phyloP scores from a whole-genome alignment of 2,797 vertebrate species.

The Smutsia temminckii region DNA sequence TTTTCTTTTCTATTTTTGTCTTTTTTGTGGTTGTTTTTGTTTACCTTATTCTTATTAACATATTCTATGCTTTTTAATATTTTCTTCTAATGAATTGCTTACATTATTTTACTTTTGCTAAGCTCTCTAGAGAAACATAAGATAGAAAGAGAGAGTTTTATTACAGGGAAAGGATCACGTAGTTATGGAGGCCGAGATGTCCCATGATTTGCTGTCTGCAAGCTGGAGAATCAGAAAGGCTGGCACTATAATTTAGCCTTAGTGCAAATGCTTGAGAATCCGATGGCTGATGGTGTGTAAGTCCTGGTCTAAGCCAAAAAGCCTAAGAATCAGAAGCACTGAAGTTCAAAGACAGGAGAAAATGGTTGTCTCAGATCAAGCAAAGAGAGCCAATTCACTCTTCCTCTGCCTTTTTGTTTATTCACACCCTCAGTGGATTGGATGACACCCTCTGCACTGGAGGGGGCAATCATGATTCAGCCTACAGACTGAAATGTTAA shows the following conservation, averaged over 20 bases:
- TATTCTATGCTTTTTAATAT: not conserved
- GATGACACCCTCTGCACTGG: not conserved
- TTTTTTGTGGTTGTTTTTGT: not conserved
- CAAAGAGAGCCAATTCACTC: not conserved
- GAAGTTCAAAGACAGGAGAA: not conserved
- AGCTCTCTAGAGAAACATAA: not conserved
- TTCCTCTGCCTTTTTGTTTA: not conserved
- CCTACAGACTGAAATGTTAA: not conserved
- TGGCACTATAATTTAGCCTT: not conserved
- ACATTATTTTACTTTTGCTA: not conserved
- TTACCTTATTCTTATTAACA: not conserved
- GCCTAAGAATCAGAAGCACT: not conserved
- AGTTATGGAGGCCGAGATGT: not conserved
- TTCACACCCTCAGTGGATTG: too few species aligned
- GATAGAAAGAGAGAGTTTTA: too few species aligned
- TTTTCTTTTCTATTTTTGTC: not conserved
- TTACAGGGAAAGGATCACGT: not conserved
- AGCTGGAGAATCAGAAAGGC: not conserved
- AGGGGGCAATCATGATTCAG: not conserved
- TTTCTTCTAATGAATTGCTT: not conserved
- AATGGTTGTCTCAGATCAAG: not conserved
- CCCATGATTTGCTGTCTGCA: not conserved
- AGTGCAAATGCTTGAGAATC: not conserved
- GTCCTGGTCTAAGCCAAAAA: not conserved
- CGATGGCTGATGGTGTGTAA: not conserved